Percentiles rank a stretch among this genome's conserved stretches.
These are phyloP conservation scores for Pavo muticus DNA, from an alignment of 2,113 vertebrate genomes.

Conservation along the genomic window DNA sequence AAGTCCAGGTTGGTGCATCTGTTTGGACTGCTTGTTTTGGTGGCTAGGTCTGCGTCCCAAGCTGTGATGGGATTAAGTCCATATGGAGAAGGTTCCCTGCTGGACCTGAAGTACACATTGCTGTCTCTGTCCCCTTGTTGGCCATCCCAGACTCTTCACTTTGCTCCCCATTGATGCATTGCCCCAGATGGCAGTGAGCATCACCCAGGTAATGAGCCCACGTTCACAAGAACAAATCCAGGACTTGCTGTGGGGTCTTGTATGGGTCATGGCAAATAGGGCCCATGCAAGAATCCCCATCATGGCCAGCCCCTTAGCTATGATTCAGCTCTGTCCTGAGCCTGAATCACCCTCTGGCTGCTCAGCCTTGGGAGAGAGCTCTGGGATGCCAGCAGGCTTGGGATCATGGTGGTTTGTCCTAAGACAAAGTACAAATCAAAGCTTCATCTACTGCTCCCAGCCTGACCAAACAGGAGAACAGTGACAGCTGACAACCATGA, in stretches of 20 bases:
- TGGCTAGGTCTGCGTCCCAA: neutral
- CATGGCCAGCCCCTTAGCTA: neutral
- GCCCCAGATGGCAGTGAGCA: neutral
- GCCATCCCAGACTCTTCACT: neutral
- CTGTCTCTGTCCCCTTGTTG: neutral
- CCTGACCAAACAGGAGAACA: neutral
- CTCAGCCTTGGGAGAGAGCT: neutral
- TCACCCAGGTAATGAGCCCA: neutral
- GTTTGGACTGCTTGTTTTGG: neutral
- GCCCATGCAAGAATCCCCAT: too few relatives aligned
- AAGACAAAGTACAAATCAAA: neutral
- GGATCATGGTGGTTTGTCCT: neutral
- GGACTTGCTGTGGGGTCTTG: too few relatives aligned
- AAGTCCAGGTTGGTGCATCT: fast-evolving
- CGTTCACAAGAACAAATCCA: neutral
- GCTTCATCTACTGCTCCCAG: neutral
- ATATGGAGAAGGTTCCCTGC: neutral
- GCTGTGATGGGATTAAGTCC: neutral
- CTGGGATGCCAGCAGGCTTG: neutral
- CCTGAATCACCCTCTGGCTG: neutral
- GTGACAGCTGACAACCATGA: too few relatives aligned
- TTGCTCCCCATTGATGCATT: neutral
- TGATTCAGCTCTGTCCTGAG: neutral
- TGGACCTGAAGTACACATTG: neutral
- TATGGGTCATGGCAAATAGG: too few relatives aligned